Evolutionary conservation across 2,113 vertebrate species (phyloP).

Genomic region (Crotalus horridus): DNA sequence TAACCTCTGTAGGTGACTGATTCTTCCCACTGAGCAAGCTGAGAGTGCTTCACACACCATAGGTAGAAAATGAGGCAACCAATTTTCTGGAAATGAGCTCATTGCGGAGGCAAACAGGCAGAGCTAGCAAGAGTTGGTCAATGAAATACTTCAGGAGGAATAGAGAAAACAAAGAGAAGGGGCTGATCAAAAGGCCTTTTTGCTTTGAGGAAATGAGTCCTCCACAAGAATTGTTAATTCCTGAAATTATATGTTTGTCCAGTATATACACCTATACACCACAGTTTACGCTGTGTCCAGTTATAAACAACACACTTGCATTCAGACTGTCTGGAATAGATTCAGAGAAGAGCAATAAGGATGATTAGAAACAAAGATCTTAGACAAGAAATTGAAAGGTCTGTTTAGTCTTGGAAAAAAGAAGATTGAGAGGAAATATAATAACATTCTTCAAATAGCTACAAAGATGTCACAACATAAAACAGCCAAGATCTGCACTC

Average conservation of each 20-base stretch:
- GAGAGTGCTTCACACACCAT: background rate
- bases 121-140: background rate
- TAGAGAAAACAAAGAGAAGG: background rate
- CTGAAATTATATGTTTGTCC: background rate
- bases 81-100: background rate
- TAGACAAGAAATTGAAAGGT: background rate
- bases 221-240: background rate
- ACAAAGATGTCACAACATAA: background rate
- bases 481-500: background rate
- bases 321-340: background rate
- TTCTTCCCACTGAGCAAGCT: background rate
- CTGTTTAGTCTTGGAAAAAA: background rate
- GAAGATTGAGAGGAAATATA: background rate
- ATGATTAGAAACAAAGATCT: background rate
- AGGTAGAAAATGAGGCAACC: background rate
- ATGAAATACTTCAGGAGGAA: background rate
- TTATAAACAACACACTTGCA: background rate
- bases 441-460: background rate
- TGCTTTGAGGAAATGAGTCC: background rate
- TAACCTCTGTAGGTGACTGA: background rate
- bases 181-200: background rate
- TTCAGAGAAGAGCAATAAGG: background rate
- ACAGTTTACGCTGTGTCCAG: background rate
- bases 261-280: background rate
- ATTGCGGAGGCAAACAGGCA: background rate